Evolutionary conservation across 2,888 invertebrate genomes (phyloP), one percentile per base, ranked within the genome.

Genomic region (Gandaritis pyraliata): DNA sequence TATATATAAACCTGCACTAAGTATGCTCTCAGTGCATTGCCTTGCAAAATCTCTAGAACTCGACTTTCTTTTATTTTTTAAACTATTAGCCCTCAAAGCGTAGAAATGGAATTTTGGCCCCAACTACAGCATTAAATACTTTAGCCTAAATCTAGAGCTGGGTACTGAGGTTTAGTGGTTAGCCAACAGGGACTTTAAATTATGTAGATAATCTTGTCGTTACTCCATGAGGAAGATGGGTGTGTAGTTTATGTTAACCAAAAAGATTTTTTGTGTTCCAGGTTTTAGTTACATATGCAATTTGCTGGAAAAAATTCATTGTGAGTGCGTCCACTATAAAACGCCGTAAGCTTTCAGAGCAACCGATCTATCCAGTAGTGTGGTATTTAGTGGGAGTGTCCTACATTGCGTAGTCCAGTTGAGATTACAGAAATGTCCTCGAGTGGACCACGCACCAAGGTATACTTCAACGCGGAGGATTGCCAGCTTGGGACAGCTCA

Each of bases 41-140:
- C 13, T 50, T 23, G 36, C 33, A 53, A 33, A 46, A 43, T 39
- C 30, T 18, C 41, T 10, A 11, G 12, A 53, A 11, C 43, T 43
- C 43, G 16, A 8, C 16, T 16, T 16, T 16, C 16, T 16, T 41
- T 41, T 15, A 13, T 48, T 54, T 53, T 53, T 48, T 41, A 53
- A 49, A 43, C 41, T 3, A 30, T 23, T 47, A 45, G 41, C 45
- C 36, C 45, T 45, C 49, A 49, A 43, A 39, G 36, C 50, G 29
- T 55, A 46, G 50, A 46, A 39, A 38, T 41, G 48, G 36, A 49
- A 57, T 54, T 52, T 52, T 43, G 30, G 39, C 45, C 10, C 5
- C 16, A 41, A 16, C 43, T 16, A 16, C 16, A 52, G 29, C 47
- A n/a, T 39, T 58, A 39, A 29, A 58, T 58, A 58, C 29, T 51